These are phyloP conservation scores for Laterallus jamaicensis DNA, from an alignment of 2,113 vertebrate species.

Conservation along the genomic window DNA sequence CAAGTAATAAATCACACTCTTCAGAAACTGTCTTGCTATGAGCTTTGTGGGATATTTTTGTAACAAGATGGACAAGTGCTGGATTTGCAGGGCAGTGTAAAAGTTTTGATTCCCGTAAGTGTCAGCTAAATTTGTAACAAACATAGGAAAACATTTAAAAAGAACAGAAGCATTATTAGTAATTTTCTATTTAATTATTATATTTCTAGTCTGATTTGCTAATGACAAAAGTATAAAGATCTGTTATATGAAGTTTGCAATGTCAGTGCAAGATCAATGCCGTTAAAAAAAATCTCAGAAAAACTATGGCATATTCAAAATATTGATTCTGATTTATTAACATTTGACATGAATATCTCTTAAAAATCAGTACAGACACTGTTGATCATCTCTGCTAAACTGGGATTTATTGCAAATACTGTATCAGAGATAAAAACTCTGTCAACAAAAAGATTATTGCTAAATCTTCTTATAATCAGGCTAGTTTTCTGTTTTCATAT, in stretches of 20 bases:
- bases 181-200: not conserved
- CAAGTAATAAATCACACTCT: not conserved
- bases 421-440: slow-evolving; percentile 1
- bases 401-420: slow-evolving; percentile 18
- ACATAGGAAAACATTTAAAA: not conserved
- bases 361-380: not conserved
- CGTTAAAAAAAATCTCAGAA: not conserved
- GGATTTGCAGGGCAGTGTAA: not conserved
- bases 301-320: not conserved
- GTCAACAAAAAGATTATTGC: slow-evolving; percentile 3
- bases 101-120: not conserved
- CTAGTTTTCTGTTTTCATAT: slow-evolving; percentile 8
- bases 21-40: not conserved
- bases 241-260: not conserved
- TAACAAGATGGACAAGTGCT: not conserved
- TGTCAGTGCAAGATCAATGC: not conserved
- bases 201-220: not conserved
- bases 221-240: not conserved
- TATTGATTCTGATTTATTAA: not conserved
- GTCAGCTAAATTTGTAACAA: not conserved
- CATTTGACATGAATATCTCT: not conserved
- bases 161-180: not conserved
- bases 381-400: not conserved
- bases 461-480: not conserved
- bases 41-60: not conserved